Conservation (phyloP, 64 coral and sea anemone species). For the Stichodactyla helianthus region DNA sequence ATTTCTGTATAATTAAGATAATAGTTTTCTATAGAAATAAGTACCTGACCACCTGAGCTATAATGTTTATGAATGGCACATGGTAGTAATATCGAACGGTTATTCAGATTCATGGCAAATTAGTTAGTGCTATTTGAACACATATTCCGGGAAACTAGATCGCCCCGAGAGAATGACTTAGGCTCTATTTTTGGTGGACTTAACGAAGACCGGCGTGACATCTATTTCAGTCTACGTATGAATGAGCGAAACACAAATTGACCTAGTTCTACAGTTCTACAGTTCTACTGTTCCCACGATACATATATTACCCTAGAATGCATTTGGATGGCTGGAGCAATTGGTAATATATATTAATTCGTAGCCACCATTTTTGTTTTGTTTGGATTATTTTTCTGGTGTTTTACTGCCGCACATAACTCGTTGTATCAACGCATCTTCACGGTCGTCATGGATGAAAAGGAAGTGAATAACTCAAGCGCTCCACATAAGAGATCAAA, state of each 20-base stretch:
- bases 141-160: neutral
- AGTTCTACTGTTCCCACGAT: neutral
- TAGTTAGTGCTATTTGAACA: neutral
- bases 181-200: neutral
- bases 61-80: neutral
- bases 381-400: neutral
- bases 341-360: neutral
- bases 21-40: neutral
- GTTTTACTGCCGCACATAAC: neutral
- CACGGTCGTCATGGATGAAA: neutral
- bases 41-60: neutral
- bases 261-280: too few species aligned
- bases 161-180: neutral
- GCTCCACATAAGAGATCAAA: conserved; percentile 3
- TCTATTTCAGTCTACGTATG: neutral
- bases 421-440: too few species aligned
- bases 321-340: neutral
- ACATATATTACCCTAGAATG: neutral
- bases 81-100: neutral
- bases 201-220: neutral
- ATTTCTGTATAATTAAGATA: conserved; percentile 23
- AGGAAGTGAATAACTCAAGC: neutral
- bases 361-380: neutral
- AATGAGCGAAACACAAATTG: neutral
- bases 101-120: neutral